phyloP scores from a whole-genome alignment of 2,888 invertebrate genomes.

The Eupithecia tripunctaria region DNA sequence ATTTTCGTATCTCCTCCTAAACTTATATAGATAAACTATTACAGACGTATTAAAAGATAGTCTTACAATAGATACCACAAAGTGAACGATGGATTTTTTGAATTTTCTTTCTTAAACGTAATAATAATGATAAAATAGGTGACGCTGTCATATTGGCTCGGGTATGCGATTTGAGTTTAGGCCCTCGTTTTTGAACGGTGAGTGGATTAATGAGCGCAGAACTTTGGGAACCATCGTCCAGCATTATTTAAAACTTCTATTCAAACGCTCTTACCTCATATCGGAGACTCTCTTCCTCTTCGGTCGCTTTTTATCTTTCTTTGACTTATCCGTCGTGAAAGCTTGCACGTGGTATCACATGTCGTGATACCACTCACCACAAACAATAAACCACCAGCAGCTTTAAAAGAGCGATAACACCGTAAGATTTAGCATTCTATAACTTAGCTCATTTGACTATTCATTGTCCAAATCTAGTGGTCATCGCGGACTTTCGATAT shows the following conservation, averaged over 20 bases:
- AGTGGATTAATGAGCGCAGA: no score
- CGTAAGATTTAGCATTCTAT: constrained; percentile 8
- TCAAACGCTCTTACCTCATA: constrained; percentile 69
- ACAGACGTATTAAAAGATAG: no score
- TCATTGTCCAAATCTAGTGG: background rate
- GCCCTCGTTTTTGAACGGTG: no score
- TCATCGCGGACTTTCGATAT: background rate
- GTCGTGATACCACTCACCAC: constrained; percentile 73
- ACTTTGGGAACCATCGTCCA: background rate
- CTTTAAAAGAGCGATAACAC: background rate
- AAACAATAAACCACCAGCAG: constrained; percentile 24
- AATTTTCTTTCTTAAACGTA: no score
- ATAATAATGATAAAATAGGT: no score
- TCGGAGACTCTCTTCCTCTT: constrained; percentile 77
- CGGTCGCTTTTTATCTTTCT: constrained; percentile 68
- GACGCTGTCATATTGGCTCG: no score
- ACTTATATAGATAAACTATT: no score
- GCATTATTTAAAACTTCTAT: background rate
- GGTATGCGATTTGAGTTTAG: no score
- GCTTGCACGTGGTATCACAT: constrained; percentile 77
- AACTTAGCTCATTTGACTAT: constrained; percentile 7
- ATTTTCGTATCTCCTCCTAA: no score
- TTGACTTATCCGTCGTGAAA: constrained; percentile 72
- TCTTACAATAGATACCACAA: no score
- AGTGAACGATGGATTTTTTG: no score